Evolutionary conservation across 2,113 vertebrate species (phyloP).

Genomic region (Thamnophis sirtalis): DNA sequence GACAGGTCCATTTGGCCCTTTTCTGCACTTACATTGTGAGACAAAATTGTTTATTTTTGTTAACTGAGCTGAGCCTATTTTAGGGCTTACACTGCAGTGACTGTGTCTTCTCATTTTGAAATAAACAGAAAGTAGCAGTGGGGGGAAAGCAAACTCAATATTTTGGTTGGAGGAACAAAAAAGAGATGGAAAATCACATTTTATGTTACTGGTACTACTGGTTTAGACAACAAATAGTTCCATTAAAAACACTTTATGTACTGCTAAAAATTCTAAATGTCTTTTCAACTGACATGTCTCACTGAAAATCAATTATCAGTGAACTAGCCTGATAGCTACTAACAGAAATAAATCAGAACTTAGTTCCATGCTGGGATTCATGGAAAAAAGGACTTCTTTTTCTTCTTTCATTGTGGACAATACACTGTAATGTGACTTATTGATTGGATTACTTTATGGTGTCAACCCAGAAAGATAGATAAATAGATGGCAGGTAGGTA

Average conservation of each 20-base stretch:
- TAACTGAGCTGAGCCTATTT: not conserved
- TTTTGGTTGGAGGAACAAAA: not conserved
- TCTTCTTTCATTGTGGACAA: not conserved
- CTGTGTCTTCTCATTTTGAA: not conserved
- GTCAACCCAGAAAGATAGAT: not conserved
- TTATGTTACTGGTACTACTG: not conserved
- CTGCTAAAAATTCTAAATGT: not conserved
- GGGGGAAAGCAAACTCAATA: not conserved
- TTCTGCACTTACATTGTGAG: not conserved
- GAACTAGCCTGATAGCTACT: not conserved
- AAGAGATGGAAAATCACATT: not conserved
- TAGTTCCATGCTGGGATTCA: not conserved
- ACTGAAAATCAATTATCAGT: not conserved
- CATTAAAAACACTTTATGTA: not conserved
- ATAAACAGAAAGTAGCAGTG: not conserved
- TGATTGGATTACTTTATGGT: not conserved
- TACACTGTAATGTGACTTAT: not conserved
- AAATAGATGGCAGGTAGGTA: no score
- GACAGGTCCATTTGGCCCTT: not conserved
- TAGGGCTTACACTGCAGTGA: not conserved
- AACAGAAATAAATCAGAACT: not conserved
- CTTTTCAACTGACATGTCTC: not conserved
- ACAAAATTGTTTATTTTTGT: not conserved
- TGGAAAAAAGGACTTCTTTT: not conserved
- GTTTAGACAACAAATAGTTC: not conserved